Evolutionary conservation across 2,888 invertebrate species (phyloP).

Genomic region (Chironomus tentans): DNA sequence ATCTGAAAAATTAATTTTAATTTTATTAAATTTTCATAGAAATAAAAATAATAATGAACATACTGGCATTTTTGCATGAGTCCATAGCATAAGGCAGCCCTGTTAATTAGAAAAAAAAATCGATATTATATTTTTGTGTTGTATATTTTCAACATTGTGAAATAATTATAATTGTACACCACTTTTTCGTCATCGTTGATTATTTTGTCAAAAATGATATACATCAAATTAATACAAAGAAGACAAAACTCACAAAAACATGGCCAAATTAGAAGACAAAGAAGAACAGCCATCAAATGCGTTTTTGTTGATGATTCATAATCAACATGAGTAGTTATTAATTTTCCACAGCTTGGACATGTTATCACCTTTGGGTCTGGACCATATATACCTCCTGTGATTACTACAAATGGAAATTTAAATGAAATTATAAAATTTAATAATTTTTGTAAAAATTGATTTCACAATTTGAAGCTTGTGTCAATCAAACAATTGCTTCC

Average conservation of each 20-base stretch:
- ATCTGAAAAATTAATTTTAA: neutral
- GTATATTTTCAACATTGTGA: neutral
- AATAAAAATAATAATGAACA: neutral
- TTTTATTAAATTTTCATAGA: neutral
- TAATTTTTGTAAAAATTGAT: too few relatives aligned
- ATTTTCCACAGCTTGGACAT: conserved; percentile 38
- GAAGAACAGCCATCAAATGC: conserved; percentile 38
- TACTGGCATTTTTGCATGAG: conserved; percentile 12
- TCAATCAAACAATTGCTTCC: too few relatives aligned
- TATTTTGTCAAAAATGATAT: neutral
- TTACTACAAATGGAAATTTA: neutral
- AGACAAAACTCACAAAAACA: conserved; percentile 33
- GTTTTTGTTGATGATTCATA: conserved; percentile 38
- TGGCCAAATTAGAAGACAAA: conserved; percentile 33
- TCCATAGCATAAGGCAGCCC: neutral
- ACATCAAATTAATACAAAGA: neutral
- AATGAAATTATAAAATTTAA: too few relatives aligned
- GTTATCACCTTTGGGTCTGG: conserved; percentile 34
- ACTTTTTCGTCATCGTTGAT: neutral
- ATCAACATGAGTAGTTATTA: conserved; percentile 35
- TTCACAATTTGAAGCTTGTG: too few relatives aligned
- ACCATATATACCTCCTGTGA: conserved; percentile 32
- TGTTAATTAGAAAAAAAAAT: neutral
- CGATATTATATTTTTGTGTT: too few relatives aligned
- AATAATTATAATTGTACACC: neutral